Conservation (phyloP, 2,888 invertebrate species). For the Clostera curtula region DNA sequence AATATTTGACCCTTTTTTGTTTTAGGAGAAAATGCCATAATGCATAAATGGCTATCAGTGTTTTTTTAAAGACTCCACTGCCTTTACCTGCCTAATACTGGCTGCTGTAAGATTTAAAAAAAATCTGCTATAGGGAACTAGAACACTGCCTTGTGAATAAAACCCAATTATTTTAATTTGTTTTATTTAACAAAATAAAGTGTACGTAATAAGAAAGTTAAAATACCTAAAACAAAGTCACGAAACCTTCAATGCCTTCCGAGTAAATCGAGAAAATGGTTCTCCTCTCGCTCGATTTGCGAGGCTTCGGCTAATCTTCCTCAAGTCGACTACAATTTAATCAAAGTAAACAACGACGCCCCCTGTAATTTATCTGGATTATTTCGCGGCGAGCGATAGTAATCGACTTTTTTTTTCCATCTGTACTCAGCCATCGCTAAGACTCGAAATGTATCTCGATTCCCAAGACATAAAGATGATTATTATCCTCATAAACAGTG, state of each 20-base stretch:
- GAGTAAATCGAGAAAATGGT: constrained; percentile 68
- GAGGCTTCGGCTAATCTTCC: constrained; percentile 70
- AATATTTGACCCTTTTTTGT: no score
- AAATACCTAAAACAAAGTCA: no score
- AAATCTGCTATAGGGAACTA: no score
- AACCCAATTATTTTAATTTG: no score
- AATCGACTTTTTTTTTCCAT: constrained; percentile 67
- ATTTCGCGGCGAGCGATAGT: constrained; percentile 67
- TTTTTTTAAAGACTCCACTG: no score
- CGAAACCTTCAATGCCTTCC: constrained; percentile 57
- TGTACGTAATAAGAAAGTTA: no score
- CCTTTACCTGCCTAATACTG: no score
- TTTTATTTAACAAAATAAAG: no score
- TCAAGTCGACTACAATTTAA: constrained; percentile 73
- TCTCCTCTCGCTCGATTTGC: constrained; percentile 67
- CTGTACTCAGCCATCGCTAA: constrained; percentile 34
- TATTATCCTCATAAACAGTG: constrained; percentile 50
- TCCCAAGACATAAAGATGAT: constrained; percentile 48
- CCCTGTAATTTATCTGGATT: constrained; percentile 72
- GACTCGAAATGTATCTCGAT: constrained; percentile 47
- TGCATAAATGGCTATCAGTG: no score
- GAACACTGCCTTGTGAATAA: no score
- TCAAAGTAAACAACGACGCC: constrained; percentile 71
- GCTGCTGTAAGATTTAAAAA: no score
- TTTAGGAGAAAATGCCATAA: no score